These are phyloP conservation scores for Chionis minor DNA, from an alignment of 2,113 vertebrate genomes.

Conservation along the genomic window DNA sequence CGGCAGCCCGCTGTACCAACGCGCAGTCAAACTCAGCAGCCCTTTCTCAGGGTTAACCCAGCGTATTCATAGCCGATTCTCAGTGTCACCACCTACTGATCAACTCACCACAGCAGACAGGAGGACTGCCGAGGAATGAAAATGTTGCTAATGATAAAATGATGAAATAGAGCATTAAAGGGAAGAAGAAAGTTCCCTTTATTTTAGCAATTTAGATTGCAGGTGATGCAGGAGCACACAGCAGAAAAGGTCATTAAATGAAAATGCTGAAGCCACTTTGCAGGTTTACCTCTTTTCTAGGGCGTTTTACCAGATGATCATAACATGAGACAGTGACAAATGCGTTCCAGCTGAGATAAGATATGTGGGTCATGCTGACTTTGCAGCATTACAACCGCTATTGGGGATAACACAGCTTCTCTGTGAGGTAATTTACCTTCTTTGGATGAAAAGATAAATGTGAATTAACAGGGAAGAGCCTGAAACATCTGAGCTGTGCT, in stretches of 20 bases:
- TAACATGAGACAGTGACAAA: slow-evolving; percentile 26
- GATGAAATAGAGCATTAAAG: neutral
- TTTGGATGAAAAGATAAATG: slow-evolving; percentile 53
- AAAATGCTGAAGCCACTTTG: neutral
- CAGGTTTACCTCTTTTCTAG: slow-evolving; percentile 32
- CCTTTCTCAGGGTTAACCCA: neutral
- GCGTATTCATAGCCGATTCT: neutral
- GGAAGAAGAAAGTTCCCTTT: neutral
- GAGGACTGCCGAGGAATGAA: neutral
- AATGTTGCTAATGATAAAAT: neutral
- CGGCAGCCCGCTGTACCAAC: neutral
- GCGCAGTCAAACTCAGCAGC: neutral
- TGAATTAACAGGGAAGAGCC: slow-evolving; percentile 42
- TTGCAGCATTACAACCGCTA: slow-evolving; percentile 27
- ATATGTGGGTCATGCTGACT: slow-evolving; percentile 51
- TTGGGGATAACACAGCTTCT: slow-evolving; percentile 26
- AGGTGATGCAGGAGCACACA: neutral
- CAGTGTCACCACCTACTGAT: neutral
- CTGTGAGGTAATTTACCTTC: slow-evolving; percentile 43
- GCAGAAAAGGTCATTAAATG: neutral
- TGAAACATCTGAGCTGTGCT: slow-evolving; percentile 42
- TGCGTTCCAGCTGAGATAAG: slow-evolving; percentile 40
- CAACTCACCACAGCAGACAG: neutral
- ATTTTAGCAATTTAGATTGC: neutral
- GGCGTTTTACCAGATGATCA: neutral